Base-by-base conservation (phyloP, 2,797 vertebrate species). In the Phataginus tetradactyla region DNA sequence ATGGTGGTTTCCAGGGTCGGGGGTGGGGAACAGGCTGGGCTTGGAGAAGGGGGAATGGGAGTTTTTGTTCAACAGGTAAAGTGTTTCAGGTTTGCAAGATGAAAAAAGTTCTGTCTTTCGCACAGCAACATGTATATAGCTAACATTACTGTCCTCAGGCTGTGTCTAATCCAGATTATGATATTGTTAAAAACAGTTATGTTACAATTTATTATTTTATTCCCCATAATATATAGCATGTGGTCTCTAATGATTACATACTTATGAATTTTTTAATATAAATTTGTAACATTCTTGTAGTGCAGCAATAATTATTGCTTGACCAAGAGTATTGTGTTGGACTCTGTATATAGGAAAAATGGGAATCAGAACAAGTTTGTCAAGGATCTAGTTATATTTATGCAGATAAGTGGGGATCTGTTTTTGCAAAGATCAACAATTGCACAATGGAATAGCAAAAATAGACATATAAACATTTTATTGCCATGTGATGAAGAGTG, bases 31-130 rank as follows among this genome's bases (percentile, higher is more conserved):
- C 45, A 45, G 45, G 45, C 45, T 10, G 45, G 45, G 45, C 45
- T 10, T 1, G 10, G 20, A 2, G 14, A 5, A 1, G 0, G 9
- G 15, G 45, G 3, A 21, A 64, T 8, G 2, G 12, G 10, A 39
- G 11, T 9, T 86, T 79, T 49, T 45, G 20, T 63, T 91, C 23
- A 11, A 14, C 34, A 20, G 20, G 7, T 32, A n/a, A 11, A 53
- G 0, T 57, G 15, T 72, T 91, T 86, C 49, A 86, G 25, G 32
- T 94, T 79, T 91, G 2, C 14, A 42, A 39, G 14, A 68, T 84
- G 53, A 68, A 57, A 64, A 57, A 11, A 21, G 29, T 78, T 34
- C 51, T 75, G 66, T 74, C 14, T 57, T n/a, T 20, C 64, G 2
- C 18, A 74, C 4, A 53, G 39, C 7, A 79, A 34, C 6, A 3